Conservation (phyloP, 1,140 invertebrate genomes). For the Bombus impatiens region DNA sequence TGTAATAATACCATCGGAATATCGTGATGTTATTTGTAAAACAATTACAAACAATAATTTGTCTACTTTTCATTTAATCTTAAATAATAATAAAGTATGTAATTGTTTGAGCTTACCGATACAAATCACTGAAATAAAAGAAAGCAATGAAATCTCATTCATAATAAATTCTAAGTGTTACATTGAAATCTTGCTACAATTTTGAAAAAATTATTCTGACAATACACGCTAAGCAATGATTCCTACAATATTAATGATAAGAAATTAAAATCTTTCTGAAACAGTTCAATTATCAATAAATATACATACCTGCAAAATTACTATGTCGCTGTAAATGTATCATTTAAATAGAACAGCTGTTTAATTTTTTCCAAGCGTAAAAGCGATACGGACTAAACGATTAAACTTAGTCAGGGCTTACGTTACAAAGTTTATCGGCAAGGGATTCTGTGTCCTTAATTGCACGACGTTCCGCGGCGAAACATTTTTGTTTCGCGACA, state of each 20-base stretch:
- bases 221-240: not conserved
- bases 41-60: no score
- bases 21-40: no score
- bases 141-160: not conserved
- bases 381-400: not conserved
- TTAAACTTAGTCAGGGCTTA: not conserved
- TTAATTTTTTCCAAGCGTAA: not conserved
- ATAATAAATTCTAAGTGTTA: not conserved
- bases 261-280: not conserved
- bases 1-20: no score
- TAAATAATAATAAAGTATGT: no score
- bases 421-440: constrained; percentile 37
- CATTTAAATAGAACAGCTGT: not conserved
- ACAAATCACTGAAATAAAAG: not conserved
- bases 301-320: not conserved
- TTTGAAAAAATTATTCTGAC: not conserved
- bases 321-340: not conserved
- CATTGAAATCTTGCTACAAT: not conserved
- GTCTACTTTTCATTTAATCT: no score
- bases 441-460: constrained; percentile 37
- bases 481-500: constrained; percentile 40
- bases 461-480: constrained; percentile 11
- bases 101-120: not conserved
- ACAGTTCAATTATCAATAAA: not conserved
- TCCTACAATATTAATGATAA: no score